Conservation (phyloP, 2,888 invertebrate genomes). For the Chironomus riparius region DNA sequence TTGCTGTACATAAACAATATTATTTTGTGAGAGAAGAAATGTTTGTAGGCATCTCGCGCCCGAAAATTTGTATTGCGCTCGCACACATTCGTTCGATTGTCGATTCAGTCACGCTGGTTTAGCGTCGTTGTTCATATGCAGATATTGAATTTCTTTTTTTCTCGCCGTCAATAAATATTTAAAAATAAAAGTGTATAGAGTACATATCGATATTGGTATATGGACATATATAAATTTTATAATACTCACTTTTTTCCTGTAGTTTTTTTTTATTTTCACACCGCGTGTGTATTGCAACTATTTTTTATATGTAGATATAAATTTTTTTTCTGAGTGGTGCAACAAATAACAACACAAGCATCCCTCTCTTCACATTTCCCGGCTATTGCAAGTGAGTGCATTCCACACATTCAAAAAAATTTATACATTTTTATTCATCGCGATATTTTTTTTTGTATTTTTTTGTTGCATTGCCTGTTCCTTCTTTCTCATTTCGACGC, state of each 20-base stretch:
- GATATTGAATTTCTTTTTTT: background rate
- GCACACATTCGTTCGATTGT: slow-evolving; percentile 20
- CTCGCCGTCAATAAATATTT: background rate
- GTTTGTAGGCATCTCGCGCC: background rate
- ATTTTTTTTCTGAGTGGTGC: background rate
- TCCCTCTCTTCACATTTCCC: background rate
- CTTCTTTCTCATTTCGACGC: background rate
- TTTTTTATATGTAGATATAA: background rate
- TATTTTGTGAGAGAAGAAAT: background rate
- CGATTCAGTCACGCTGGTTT: slow-evolving; percentile 25
- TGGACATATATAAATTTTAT: background rate
- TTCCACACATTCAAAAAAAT: slow-evolving; percentile 8
- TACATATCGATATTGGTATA: background rate
- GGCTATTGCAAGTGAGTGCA: background rate
- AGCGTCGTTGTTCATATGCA: slow-evolving; percentile 16
- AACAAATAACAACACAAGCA: slow-evolving; percentile 6
- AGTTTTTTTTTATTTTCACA: background rate
- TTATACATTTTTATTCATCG: background rate
- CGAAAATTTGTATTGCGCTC: background rate
- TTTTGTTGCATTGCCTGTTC: background rate
- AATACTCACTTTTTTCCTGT: background rate
- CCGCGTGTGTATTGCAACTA: background rate
- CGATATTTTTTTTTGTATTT: background rate
- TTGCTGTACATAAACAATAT: background rate
- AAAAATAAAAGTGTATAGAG: background rate